Conservation (phyloP, 2,888 invertebrate genomes). For the Euclidia mi region DNA sequence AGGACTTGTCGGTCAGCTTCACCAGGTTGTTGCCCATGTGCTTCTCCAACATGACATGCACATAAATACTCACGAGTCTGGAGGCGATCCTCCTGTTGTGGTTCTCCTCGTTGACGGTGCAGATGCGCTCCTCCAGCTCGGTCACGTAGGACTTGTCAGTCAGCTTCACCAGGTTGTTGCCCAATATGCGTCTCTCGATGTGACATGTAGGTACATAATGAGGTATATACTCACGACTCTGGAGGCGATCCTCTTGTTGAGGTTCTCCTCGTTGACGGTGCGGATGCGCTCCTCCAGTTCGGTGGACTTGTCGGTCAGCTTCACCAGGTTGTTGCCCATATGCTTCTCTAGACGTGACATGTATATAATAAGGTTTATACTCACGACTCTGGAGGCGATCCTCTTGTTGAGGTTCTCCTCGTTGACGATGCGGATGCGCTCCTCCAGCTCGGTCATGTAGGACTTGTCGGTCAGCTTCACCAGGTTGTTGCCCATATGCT, state of each 20-base stretch:
- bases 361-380: conserved; percentile 46
- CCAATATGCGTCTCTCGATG: too few species aligned
- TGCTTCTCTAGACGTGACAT: conserved; percentile 90
- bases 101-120: conserved; percentile 91
- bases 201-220: too few species aligned
- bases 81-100: conserved; percentile 91
- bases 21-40: conserved; percentile 93
- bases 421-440: conserved; percentile 91
- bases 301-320: conserved; percentile 91
- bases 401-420: conserved; percentile 91
- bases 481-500: conserved; percentile 92
- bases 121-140: conserved; percentile 91
- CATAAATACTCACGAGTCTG: conserved; percentile 91
- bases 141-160: too few species aligned
- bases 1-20: conserved; percentile 91
- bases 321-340: conserved; percentile 92
- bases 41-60: conserved; percentile 92
- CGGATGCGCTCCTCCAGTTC: conserved; percentile 91
- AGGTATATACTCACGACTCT: conserved; percentile 88
- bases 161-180: too few species aligned
- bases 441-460: conserved; percentile 92
- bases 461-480: conserved; percentile 92
- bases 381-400: conserved; percentile 91
- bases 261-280: conserved; percentile 91
- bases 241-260: conserved; percentile 91